Percentiles rank a stretch among this genome's conserved stretches.
Conservation (phyloP, 2,113 vertebrate genomes). For the Antechinus stuartii region DNA sequence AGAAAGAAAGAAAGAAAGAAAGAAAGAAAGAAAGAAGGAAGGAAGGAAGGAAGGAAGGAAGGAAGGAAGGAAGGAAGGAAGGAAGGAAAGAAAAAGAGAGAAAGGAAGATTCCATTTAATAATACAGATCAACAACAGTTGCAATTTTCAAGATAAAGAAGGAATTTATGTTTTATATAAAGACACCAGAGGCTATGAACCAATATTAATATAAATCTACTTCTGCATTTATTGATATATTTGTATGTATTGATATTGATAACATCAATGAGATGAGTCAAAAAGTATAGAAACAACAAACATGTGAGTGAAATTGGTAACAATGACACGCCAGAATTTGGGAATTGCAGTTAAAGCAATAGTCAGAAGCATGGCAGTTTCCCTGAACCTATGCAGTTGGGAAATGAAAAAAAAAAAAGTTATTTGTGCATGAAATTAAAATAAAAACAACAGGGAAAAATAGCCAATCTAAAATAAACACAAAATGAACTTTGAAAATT, state of each 20-base stretch:
- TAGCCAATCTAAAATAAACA: neutral
- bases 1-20: neutral
- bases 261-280: neutral
- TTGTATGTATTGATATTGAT: neutral
- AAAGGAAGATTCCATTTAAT: too few species aligned
- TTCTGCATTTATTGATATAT: too few species aligned
- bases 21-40: too few species aligned
- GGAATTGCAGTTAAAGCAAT: neutral
- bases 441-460: neutral
- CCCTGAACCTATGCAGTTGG: neutral
- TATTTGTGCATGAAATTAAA: neutral
- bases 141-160: too few species aligned
- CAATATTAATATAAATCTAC: too few species aligned
- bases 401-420: neutral
- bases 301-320: neutral
- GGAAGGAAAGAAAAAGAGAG: too few species aligned
- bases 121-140: too few species aligned
- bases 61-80: neutral
- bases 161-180: too few species aligned
- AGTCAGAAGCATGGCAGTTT: neutral
- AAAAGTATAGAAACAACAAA: neutral
- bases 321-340: neutral
- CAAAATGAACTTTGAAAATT: neutral
- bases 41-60: fast-evolving
- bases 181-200: too few species aligned